Conservation (phyloP, 2,888 invertebrate species). For the Leptopilina myrica region DNA sequence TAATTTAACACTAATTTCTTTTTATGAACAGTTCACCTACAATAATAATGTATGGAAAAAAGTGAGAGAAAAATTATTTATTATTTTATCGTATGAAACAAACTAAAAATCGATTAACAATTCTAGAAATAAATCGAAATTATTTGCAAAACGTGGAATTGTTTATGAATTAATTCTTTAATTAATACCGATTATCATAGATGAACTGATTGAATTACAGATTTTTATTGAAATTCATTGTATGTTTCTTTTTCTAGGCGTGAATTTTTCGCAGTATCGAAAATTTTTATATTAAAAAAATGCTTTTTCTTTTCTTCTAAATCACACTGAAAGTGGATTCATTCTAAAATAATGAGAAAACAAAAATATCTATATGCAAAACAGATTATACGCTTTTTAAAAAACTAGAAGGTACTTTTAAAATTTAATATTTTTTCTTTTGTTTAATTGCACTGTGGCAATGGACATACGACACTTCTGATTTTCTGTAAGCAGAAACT, state of each 20-base stretch:
- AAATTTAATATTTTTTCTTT: slow-evolving; percentile 32
- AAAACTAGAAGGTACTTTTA: slow-evolving; percentile 39
- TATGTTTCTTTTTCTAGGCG: neutral
- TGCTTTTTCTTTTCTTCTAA: slow-evolving; percentile 6
- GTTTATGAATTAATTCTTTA: no score
- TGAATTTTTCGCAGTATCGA: neutral
- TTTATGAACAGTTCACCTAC: neutral
- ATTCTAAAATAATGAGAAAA: slow-evolving; percentile 15
- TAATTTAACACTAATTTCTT: neutral
- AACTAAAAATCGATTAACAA: no score
- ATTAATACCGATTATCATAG: no score
- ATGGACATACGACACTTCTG: slow-evolving; percentile 33
- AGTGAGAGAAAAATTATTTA: no score
- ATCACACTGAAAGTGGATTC: neutral
- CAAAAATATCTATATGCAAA: slow-evolving; percentile 36
- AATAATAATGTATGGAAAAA: no score
- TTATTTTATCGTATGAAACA: no score
- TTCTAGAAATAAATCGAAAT: no score
- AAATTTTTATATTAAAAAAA: slow-evolving; percentile 1
- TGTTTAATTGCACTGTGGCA: slow-evolving; percentile 35
- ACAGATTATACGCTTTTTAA: slow-evolving; percentile 23
- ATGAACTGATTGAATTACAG: neutral
- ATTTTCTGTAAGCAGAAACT: slow-evolving; percentile 17
- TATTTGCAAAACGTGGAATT: no score
- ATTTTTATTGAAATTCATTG: slow-evolving; percentile 10